A percentile compares a stretch with the other conserved stretches of the same genome.
Conservation (phyloP, 2,113 vertebrate species). For the Chloropsis hardwickii region DNA sequence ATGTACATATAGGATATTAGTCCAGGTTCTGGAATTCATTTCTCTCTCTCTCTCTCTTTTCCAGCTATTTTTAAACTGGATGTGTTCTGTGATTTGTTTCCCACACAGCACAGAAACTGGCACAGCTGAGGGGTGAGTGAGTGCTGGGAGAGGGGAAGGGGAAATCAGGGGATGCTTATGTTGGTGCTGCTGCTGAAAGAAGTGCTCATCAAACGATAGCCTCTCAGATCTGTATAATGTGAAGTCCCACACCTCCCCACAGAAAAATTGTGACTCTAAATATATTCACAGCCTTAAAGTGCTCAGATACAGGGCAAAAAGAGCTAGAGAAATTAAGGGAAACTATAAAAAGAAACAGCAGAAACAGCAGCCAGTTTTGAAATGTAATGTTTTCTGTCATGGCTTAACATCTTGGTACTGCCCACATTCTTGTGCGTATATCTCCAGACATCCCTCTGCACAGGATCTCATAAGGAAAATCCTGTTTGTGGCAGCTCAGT, state of each 20-base stretch:
- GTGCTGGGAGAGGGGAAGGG: background rate
- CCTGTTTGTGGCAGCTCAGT: background rate
- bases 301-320: background rate
- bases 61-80: slow-evolving; percentile 53
- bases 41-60: slow-evolving; percentile 7
- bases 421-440: background rate
- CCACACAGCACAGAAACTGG: background rate
- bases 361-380: background rate
- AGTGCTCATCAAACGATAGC: background rate
- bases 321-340: background rate
- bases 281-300: background rate
- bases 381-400: background rate
- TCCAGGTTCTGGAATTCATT: slow-evolving; percentile 36
- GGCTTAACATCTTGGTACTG: background rate
- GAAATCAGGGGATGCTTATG: background rate
- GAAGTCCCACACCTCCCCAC: background rate
- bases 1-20: background rate
- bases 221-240: background rate
- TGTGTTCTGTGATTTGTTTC: slow-evolving; percentile 24
- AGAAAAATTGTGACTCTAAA: background rate
- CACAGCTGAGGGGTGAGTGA: slow-evolving; percentile 8
- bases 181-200: background rate
- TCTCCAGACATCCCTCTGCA: background rate
- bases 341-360: background rate
- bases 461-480: background rate